Base-by-base conservation (phyloP, 2,113 vertebrate species). In the Dipodomys merriami region DNA sequence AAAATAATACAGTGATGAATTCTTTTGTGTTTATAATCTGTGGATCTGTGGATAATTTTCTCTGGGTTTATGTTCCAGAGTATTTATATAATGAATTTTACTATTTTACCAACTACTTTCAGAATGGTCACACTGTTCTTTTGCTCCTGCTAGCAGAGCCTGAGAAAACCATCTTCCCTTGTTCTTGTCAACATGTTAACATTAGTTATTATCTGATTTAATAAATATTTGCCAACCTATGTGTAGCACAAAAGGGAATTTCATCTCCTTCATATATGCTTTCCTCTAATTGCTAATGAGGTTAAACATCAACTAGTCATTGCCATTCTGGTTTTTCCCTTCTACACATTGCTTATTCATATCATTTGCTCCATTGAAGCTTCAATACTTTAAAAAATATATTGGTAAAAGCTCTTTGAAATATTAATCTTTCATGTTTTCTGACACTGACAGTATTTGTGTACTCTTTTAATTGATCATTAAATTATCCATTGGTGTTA, bases 221-320 rank as follows among this genome's bases (percentile, higher is more conserved):
- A 8, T 29, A 83, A 46, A 7, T 64, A 68, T 84, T 88, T 88
- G 25, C 57, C 71, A 89, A 53, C 22, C 1, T 83, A 65, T 20
- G 27, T 46, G 65, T 82, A 62, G 5, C 65, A 64, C 79, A 53
- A 80, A 91, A 46, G 18, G 11, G 1, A 65, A 78, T 92, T 92
- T 92, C 64, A 71, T 88, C 12, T 77, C 9, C 86, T 81, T 69
- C 15, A 91, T 57, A 71, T 74, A 60, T 76, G 7, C 22, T 80
- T 79, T 94, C 23, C 18, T 95, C 68, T 76, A n/a, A 90, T 83
- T 68, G 87, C n/a, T 91, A 84, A 35, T 93, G 44, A 91, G 25
- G 19, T 27, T 23, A 20, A 57, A 20, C 7, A 87, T 95, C 77
- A 69, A 82, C 25, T 62, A 12, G 13, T 20, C 73, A 15, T 71